These are phyloP conservation scores for Muraenolepis orangiensis DNA, from an alignment of 2,797 vertebrate genomes.

Conservation along the genomic window DNA sequence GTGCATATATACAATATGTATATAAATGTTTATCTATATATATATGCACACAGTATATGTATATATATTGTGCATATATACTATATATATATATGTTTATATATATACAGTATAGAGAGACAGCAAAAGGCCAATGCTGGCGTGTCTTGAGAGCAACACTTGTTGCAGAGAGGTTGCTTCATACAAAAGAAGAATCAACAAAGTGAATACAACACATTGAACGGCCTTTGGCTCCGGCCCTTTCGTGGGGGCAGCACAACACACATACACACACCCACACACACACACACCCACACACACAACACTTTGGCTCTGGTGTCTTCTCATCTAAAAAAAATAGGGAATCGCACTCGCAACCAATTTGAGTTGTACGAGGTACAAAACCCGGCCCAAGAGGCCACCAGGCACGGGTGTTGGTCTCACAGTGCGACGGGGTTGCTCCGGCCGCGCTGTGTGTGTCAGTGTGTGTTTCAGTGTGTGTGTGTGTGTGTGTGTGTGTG, in stretches of 20 bases:
- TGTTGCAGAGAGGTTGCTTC: slow-evolving; percentile 9
- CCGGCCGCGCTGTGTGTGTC: background rate
- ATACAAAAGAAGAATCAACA: slow-evolving; percentile 1
- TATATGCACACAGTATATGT: no score
- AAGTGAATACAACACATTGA: background rate
- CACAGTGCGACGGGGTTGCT: background rate
- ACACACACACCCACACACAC: no score
- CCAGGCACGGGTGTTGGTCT: background rate
- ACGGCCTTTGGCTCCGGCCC: background rate
- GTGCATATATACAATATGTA: no score
- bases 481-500: background rate
- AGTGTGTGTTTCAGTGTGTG: no score
- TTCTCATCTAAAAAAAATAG: background rate
- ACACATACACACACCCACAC: no score
- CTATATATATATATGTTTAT: no score
- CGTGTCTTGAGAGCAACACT: background rate
- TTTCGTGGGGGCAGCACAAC: background rate
- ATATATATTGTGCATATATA: no score
- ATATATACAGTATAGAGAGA: no score
- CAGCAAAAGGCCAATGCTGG: no score
- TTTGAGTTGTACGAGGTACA: background rate
- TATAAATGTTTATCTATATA: no score
- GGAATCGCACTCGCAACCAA: background rate
- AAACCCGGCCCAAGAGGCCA: background rate
- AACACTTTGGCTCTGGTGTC: background rate